These are phyloP conservation scores for Frankliniella intonsa DNA, from an alignment of 2,888 invertebrate genomes.

Conservation along the genomic window DNA sequence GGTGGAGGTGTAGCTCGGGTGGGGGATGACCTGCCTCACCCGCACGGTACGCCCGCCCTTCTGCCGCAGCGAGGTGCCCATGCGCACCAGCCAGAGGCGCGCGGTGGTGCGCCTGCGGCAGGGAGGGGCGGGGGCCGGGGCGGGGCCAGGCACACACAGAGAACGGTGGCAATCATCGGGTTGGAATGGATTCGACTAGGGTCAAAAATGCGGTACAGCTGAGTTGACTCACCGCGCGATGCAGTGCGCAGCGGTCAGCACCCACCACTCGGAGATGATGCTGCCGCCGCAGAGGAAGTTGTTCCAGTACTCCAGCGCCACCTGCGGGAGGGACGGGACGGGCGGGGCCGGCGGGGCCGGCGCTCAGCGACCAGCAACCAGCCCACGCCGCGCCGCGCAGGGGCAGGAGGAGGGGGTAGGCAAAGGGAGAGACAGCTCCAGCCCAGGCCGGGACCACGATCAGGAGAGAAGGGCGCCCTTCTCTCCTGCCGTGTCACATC, in stretches of 20 bases:
- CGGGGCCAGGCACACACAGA: background rate
- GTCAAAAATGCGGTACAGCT: too few species aligned
- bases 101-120: background rate
- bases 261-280: background rate
- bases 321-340: background rate
- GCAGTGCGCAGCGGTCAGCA: background rate
- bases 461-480: too few species aligned
- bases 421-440: too few species aligned
- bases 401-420: too few species aligned
- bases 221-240: background rate
- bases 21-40: background rate
- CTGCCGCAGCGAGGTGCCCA: background rate
- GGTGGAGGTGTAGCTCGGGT: background rate
- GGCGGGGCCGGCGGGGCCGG: background rate
- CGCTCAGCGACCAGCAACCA: background rate
- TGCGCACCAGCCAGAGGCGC: background rate
- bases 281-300: background rate
- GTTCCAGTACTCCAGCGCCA: background rate
- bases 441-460: too few species aligned
- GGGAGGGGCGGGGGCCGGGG: background rate
- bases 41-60: background rate
- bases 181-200: too few species aligned
- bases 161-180: background rate
- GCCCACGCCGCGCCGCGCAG: background rate
- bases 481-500: too few species aligned